phyloP scores from a whole-genome alignment of 2,888 invertebrate species.

The Oxycera nigricornis region DNA sequence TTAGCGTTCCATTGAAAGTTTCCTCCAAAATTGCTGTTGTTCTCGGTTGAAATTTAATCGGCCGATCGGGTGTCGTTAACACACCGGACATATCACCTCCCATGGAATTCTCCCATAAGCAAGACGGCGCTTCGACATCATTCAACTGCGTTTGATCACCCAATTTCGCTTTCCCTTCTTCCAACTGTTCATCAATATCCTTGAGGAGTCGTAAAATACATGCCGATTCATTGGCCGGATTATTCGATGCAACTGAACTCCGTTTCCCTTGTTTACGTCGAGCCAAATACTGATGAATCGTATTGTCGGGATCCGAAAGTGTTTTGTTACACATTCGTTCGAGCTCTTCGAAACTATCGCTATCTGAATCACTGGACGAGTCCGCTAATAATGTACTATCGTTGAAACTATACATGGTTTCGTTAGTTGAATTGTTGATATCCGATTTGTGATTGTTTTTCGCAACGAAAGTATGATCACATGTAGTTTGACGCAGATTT shows the following conservation, averaged over 20 bases:
- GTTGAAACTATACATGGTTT: constrained; percentile 20
- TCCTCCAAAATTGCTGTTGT: constrained; percentile 61
- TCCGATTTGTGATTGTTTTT: neutral
- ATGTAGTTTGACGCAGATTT: neutral
- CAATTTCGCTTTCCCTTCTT: neutral
- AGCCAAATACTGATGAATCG: constrained; percentile 43
- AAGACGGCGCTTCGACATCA: constrained; percentile 58
- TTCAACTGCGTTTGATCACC: constrained; percentile 56
- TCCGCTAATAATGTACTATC: constrained; percentile 41
- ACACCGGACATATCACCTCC: constrained; percentile 48
- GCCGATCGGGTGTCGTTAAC: constrained; percentile 56
- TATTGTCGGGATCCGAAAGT: constrained; percentile 58
- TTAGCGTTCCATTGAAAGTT: too few species aligned
- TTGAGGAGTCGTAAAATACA: constrained; percentile 41
- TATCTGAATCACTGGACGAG: constrained; percentile 35
- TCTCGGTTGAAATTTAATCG: constrained; percentile 54
- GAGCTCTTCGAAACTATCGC: constrained; percentile 55
- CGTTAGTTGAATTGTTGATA: neutral
- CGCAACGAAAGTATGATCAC: neutral
- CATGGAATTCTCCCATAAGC: constrained; percentile 57
- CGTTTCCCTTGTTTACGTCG: neutral
- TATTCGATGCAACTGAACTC: neutral
- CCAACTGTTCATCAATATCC: neutral
- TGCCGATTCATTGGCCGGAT: constrained; percentile 35
- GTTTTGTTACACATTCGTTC: constrained; percentile 60